Evolutionary conservation across 2,888 invertebrate genomes (phyloP).

Genomic region (Ectemnius cavifrons): DNA sequence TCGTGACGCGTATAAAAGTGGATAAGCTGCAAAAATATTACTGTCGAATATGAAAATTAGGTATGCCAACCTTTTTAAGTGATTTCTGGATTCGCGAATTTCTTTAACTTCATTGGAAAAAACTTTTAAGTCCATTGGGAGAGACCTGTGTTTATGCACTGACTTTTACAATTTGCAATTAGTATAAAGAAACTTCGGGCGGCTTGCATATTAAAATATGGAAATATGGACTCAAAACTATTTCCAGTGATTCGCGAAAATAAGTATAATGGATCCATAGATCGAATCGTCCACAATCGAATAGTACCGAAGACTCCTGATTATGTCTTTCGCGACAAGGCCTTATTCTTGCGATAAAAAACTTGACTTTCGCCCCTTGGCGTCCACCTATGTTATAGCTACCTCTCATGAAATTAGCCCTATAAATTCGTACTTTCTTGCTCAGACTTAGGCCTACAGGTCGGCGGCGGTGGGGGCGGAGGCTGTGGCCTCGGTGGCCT

Average conservation of each 20-base stretch:
- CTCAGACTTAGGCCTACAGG: constrained; percentile 68
- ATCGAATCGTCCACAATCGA: too few relatives aligned
- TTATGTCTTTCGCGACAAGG: too few relatives aligned
- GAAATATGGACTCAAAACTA: too few relatives aligned
- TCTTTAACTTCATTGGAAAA: constrained; percentile 23
- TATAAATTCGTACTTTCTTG: constrained; percentile 76
- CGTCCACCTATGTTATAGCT: constrained; percentile 25
- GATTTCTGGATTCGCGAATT: constrained; percentile 22
- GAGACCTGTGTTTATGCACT: too few relatives aligned
- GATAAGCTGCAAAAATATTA: constrained; percentile 52
- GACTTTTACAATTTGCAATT: too few relatives aligned
- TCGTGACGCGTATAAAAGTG: constrained; percentile 52
- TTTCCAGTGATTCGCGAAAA: too few relatives aligned
- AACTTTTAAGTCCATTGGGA: constrained; percentile 21
- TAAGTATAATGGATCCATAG: too few relatives aligned
- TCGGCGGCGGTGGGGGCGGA: constrained; percentile 75
- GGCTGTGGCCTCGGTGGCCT: constrained; percentile 76
- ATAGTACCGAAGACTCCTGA: too few relatives aligned
- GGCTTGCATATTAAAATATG: too few relatives aligned
- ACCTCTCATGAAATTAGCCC: constrained; percentile 28
- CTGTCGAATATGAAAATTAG: constrained; percentile 45
- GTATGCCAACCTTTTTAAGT: constrained; percentile 29
- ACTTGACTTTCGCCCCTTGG: too few relatives aligned
- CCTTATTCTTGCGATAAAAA: too few relatives aligned
- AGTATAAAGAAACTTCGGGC: too few relatives aligned